A percentile compares a stretch with the other conserved stretches of the same genome.
Evolutionary conservation across 2,888 invertebrate species (phyloP).

Genomic region (Neria commutata): DNA sequence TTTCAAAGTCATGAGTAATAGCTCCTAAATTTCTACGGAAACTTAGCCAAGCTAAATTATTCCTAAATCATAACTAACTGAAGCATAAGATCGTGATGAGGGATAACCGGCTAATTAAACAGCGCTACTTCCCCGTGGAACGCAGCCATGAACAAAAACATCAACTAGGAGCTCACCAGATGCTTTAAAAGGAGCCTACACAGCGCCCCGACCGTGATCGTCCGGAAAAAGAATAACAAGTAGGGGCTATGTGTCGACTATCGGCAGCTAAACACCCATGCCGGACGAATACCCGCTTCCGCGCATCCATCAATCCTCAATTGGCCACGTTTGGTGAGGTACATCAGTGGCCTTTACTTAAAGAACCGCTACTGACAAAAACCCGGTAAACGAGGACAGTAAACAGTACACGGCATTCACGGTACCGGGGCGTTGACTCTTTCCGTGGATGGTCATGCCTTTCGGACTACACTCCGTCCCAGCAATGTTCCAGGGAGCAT

Average conservation of each 20-base stretch:
- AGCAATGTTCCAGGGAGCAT: not conserved
- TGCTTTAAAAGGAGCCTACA: constrained; percentile 10
- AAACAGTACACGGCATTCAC: not conserved
- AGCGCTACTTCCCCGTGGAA: not conserved
- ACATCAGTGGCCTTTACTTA: constrained; percentile 16
- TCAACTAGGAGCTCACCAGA: constrained; percentile 10
- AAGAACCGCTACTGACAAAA: constrained; percentile 8
- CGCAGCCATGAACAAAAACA: constrained; percentile 1
- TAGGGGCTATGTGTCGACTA: constrained; percentile 22
- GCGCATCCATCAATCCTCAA: constrained; percentile 10
- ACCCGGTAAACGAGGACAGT: not conserved
- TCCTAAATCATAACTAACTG: too few relatives aligned
- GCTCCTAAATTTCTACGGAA: too few relatives aligned
- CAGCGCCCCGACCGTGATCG: constrained; percentile 11
- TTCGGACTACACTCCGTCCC: not conserved
- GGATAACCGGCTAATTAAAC: too few relatives aligned
- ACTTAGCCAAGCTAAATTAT: too few relatives aligned
- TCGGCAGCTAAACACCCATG: constrained; percentile 16
- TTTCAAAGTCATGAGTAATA: too few relatives aligned
- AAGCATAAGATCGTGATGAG: too few relatives aligned
- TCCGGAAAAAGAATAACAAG: constrained; percentile 16
- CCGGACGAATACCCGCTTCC: constrained; percentile 18
- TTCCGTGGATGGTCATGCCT: constrained; percentile 2
- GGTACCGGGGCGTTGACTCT: not conserved
- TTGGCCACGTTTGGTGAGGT: constrained; percentile 11